A percentile compares a stretch with the other conserved stretches of the same genome.
Conservation (phyloP, 1,140 invertebrate genomes). For the Drosophila saltans region DNA sequence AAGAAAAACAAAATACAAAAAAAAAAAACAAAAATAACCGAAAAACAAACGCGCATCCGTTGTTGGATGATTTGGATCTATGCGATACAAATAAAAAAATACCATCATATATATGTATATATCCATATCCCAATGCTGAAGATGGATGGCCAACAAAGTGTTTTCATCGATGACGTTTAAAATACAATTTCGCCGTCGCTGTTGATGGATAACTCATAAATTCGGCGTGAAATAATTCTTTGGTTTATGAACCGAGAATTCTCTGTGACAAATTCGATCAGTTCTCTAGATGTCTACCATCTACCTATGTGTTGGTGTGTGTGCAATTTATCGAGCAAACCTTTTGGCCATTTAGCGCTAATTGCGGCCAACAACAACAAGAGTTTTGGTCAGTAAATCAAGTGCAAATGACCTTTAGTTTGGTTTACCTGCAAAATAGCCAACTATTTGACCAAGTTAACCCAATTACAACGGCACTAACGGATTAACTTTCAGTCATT, state of each 20-base stretch:
- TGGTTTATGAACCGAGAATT: conserved; percentile 36
- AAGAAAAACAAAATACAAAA: conserved; percentile 14
- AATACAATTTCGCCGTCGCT: conserved; percentile 43
- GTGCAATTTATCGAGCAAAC: not conserved
- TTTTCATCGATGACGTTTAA: conserved; percentile 72
- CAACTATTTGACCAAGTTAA: not conserved
- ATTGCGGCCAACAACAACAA: conserved; percentile 5
- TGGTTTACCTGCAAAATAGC: conserved; percentile 4
- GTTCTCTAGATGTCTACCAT: conserved; percentile 20
- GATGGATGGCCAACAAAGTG: conserved; percentile 74
- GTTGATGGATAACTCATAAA: conserved; percentile 62
- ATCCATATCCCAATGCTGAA: conserved; percentile 25
- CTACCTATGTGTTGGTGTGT: not conserved
- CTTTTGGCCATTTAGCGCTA: conserved; percentile 4
- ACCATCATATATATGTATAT: conserved; percentile 19
- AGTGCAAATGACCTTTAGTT: conserved; percentile 1
- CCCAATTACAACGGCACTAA: not conserved
- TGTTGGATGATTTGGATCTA: conserved; percentile 17
- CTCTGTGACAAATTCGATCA: conserved; percentile 38
- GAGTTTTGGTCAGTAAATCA: not conserved
- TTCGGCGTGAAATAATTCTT: conserved; percentile 51
- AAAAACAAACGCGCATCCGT: conserved; percentile 54
- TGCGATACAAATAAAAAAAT: conserved; percentile 37
- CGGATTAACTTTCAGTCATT: conserved; percentile 5
- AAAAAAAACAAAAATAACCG: conserved; percentile 15